Base-by-base conservation (phyloP, 35 echinoderm and acorn worm genomes). In the Apostichopus japonicus region DNA sequence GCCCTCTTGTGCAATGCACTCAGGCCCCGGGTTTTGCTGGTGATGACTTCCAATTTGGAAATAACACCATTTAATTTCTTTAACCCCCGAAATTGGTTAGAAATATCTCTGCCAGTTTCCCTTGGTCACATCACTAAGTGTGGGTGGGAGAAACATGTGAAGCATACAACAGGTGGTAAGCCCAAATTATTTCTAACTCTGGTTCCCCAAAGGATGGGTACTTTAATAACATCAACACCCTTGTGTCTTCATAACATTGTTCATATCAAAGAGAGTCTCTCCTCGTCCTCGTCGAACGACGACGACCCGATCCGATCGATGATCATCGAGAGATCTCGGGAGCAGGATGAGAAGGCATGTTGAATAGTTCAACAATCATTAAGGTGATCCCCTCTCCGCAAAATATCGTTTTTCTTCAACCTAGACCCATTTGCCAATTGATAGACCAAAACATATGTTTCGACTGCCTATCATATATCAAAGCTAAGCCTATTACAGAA, bases 371-470 rank as follows among this genome's bases (percentile, higher is more conserved):
- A 84, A 84, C n/a, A 44, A 84, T 84, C 81, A 84, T 84, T 57
- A 57, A 55, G 81, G 81, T 62, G 81, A 84, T 57, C 54, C 55
- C 81, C 56, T 44, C 55, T 23, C 71, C n/a, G 17, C n/a, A 61
- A 10, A 61, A 61, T 61, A 61, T 61, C 7, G 13, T 8, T 61
- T 61, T 61, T 75, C 71, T 75, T 75, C 71, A 75, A 75, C 71
- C 71, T 19, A 21, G n/a, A 58, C 54, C 53, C 54, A 84, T 57
- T 58, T 84, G 81, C 22, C 81, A 84, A 22, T 84, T 84, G 81
- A 84, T 84, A 84, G 81, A 84, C 81, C 81, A 84, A 84, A 84
- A 84, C 81, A 84, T 57, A 58, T 84, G 81, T 84, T 84, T 84
- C 81, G 81, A 84, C 81, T 84, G 17, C 54, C 81, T 84, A 84